Conservation (phyloP, 2,888 invertebrate species). For the Elmis aenea region DNA sequence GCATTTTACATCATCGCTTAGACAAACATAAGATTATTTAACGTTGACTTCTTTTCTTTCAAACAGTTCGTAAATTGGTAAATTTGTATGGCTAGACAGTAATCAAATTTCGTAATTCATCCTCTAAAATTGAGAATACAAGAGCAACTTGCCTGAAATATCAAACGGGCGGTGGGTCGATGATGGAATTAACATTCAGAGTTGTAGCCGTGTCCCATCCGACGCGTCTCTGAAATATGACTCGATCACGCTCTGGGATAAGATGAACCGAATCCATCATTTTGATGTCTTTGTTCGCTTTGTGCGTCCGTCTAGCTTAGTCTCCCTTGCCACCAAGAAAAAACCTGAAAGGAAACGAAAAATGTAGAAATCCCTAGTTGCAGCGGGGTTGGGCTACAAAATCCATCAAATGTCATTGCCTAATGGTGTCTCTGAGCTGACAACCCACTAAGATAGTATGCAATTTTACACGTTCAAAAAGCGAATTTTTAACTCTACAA, state of each 20-base stretch:
- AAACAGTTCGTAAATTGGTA: no score
- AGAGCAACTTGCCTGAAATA: conserved; percentile 22
- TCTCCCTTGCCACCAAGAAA: conserved; percentile 34
- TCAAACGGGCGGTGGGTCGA: conserved; percentile 35
- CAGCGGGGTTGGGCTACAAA: conserved; percentile 39
- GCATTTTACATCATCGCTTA: no score
- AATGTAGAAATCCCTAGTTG: conserved; percentile 44
- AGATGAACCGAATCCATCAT: conserved; percentile 51
- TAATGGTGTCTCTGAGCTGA: conserved; percentile 41
- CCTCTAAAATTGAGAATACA: conserved; percentile 15
- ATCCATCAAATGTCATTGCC: conserved; percentile 45
- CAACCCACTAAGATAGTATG: conserved; percentile 26
- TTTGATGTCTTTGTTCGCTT: conserved; percentile 51
- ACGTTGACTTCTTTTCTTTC: no score
- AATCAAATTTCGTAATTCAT: conserved; percentile 20
- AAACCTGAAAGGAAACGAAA: conserved; percentile 40
- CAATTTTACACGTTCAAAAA: conserved; percentile 19
- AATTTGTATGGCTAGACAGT: conserved; percentile 6
- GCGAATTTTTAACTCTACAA: no score
- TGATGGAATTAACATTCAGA: conserved; percentile 48
- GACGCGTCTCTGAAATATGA: conserved; percentile 46
- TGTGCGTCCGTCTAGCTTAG: conserved; percentile 36
- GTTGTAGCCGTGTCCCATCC: conserved; percentile 43
- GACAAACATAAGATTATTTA: no score
- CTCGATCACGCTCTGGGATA: conserved; percentile 50